phyloP scores from a whole-genome alignment of 2,797 vertebrate species.

The Syndactyla subalaris region DNA sequence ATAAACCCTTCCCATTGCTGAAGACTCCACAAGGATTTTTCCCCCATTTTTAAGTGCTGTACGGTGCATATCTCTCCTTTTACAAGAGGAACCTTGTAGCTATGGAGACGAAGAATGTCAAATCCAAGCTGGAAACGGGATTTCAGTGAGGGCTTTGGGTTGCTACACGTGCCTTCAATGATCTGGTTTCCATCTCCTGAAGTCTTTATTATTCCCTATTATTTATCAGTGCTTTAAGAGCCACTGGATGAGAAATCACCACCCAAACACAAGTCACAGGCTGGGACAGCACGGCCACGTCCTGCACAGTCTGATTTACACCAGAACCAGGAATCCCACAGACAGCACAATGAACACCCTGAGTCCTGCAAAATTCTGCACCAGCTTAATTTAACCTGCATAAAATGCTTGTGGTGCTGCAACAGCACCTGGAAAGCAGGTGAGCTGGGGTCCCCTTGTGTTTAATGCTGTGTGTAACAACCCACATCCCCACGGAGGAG shows the following conservation, averaged over 20 bases:
- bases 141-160: constrained; percentile 25
- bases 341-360: background rate
- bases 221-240: background rate
- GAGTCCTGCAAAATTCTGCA: background rate
- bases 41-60: constrained; percentile 12
- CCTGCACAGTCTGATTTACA: background rate
- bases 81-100: constrained; percentile 67
- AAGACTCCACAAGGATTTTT: background rate
- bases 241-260: fast-evolving
- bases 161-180: background rate
- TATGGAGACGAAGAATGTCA: constrained; percentile 69
- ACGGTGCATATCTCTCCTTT: constrained; percentile 25
- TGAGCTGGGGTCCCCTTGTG: background rate
- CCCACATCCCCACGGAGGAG: background rate
- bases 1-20: background rate
- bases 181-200: background rate
- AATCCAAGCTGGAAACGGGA: constrained; percentile 41
- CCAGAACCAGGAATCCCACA: background rate
- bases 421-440: background rate
- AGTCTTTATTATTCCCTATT: background rate
- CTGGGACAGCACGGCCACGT: fast-evolving
- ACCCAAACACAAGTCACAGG: background rate
- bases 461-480: background rate
- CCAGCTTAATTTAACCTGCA: background rate
- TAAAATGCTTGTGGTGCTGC: background rate